Evolutionary conservation across 2,888 invertebrate genomes (phyloP).

Genomic region (Hartigia nigra): DNA sequence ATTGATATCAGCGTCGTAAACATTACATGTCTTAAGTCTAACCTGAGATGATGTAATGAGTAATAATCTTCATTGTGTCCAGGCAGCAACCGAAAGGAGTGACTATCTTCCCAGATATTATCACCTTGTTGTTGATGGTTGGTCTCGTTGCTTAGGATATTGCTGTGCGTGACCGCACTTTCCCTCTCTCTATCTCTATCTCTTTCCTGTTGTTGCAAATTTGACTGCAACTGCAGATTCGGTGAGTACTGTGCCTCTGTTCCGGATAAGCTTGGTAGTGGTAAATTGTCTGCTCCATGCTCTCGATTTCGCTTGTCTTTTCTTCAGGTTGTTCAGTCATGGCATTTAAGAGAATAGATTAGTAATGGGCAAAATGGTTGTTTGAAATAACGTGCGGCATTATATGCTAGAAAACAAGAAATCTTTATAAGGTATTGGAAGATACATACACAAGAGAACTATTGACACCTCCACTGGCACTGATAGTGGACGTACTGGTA

Average conservation of each 20-base stretch:
- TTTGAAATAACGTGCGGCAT: neutral
- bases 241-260: slow-evolving; percentile 54
- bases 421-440: neutral
- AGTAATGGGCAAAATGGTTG: neutral
- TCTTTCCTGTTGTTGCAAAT: slow-evolving; percentile 38
- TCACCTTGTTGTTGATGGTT: slow-evolving; percentile 49
- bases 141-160: slow-evolving; percentile 49
- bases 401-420: neutral
- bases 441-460: slow-evolving; percentile 42
- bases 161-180: slow-evolving; percentile 43
- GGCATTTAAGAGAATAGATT: neutral
- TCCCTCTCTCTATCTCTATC: slow-evolving; percentile 43
- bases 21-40: neutral
- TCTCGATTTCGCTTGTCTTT: slow-evolving; percentile 58
- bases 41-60: slow-evolving; percentile 47
- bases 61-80: slow-evolving; percentile 43
- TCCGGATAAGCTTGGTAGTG: slow-evolving; percentile 41
- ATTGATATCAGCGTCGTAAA: neutral
- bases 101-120: slow-evolving; percentile 54
- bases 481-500: slow-evolving; percentile 41
- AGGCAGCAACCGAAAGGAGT: slow-evolving; percentile 40
- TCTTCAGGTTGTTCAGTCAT: slow-evolving; percentile 27
- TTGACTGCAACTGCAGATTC: slow-evolving; percentile 52
- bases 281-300: slow-evolving; percentile 49
- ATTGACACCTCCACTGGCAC: slow-evolving; percentile 43